phyloP scores from a whole-genome alignment of 2,113 vertebrate species.

The Chrysochloris asiatica region DNA sequence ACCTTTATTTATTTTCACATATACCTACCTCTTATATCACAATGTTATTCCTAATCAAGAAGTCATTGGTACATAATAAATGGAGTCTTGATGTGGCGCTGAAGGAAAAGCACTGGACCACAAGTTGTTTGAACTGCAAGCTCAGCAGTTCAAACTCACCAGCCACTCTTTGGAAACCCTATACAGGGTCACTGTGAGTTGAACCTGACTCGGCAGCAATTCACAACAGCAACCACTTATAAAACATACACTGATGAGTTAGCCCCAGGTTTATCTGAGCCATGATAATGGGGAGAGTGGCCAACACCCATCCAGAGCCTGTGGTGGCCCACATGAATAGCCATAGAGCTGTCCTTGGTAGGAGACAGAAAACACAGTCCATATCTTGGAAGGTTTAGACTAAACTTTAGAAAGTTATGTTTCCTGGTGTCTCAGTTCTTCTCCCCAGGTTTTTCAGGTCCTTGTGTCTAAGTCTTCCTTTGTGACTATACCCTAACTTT shows the following conservation, averaged over 20 bases:
- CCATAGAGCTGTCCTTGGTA: no score
- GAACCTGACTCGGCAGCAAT: no score
- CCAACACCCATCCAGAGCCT: background rate
- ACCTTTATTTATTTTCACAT: background rate
- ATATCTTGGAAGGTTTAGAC: background rate
- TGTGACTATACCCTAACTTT: background rate
- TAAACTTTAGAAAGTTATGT: background rate
- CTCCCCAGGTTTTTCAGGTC: background rate
- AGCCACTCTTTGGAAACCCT: no score
- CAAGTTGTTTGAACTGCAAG: no score
- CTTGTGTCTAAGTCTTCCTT: background rate
- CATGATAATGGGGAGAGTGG: accelerated
- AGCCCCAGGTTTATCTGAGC: background rate
- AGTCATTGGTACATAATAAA: no score
- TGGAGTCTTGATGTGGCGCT: no score
- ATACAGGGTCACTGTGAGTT: no score
- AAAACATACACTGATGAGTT: background rate
- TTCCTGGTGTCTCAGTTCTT: background rate
- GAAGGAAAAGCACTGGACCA: no score
- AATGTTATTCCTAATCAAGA: background rate
- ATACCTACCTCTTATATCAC: background rate
- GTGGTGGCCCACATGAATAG: no score
- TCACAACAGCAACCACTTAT: no score
- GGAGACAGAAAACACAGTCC: background rate
- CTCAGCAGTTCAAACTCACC: no score